Percentiles rank a stretch among this genome's conserved stretches.
phyloP scores from a whole-genome alignment of 1,140 invertebrate genomes.

The Centruroides sculpturatus region DNA sequence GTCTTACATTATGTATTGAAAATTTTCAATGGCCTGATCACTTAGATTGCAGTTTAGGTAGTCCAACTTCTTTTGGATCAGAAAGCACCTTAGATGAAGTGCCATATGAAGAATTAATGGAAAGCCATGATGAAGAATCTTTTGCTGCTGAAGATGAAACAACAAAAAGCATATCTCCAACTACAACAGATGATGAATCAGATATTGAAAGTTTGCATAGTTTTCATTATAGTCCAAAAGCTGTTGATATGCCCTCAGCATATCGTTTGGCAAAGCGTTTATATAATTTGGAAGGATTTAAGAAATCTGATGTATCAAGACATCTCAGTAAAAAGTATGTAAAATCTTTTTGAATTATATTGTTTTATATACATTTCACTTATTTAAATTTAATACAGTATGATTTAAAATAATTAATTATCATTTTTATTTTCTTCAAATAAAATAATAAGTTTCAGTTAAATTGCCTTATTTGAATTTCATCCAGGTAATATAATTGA shows the following conservation, averaged over 20 bases:
- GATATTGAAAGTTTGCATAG: conserved; percentile 77
- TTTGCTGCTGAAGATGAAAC: neutral
- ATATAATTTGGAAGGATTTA: conserved; percentile 58
- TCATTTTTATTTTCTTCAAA: no score
- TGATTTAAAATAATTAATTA: no score
- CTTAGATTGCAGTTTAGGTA: conserved; percentile 1
- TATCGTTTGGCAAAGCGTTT: conserved; percentile 75
- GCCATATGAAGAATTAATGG: conserved; percentile 10
- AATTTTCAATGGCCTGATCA: neutral
- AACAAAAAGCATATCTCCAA: conserved; percentile 11
- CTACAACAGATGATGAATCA: conserved; percentile 53
- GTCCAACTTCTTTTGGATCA: conserved; percentile 9
- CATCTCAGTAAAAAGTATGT: conserved; percentile 90
- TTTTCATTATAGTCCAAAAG: conserved; percentile 83
- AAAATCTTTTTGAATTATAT: no score
- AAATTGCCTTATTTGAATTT: no score
- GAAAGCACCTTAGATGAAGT: conserved; percentile 11
- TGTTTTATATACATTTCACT: no score
- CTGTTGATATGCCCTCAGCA: conserved; percentile 86
- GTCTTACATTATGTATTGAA: no score
- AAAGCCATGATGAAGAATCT: conserved; percentile 10
- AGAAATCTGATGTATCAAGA: conserved; percentile 87
- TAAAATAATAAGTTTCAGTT: no score
- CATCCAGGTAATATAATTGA: no score
- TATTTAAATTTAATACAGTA: no score